Evolutionary conservation across 2,888 invertebrate species (phyloP), one percentile per base, ranked within the genome.

Genomic region (Bibio marci): DNA sequence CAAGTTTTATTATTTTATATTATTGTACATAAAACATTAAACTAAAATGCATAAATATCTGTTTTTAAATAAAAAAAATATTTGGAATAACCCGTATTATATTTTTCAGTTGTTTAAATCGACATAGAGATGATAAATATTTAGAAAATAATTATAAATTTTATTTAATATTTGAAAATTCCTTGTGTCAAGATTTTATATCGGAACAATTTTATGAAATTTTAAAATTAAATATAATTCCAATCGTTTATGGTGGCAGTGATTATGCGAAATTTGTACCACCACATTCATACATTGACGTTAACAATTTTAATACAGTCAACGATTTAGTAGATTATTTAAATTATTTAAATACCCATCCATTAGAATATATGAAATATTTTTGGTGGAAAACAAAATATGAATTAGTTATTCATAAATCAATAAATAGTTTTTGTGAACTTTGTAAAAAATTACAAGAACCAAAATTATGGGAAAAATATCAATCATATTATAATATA

Each of bases 371-470:
- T 57, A 66, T 68, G 46, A 65, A 70, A 46, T 78, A 75, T 50
- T 75, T 80, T 48, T 60, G 63, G 53, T 80, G 79, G 78, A 74
- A 73, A 46, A 64, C 64, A 12, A 47, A 54, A 40, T 69, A 68
- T 42, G 63, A 63, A 4, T 2, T 64, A 76, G 1, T 43, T 36
- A 3, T 15, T 10, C 37, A 19, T 6, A 19, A 12, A 19, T n/a
- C 8, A 10, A 18, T 49, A 52, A 2, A 8, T 6, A 53, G 54
- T 5, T 59, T 54, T 40, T 61, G 61, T 46, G 48, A 53, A 11
- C 49, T 59, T 13, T 59, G 59, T 35, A 50, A 49, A n/a, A 50
- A 49, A 12, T 45, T 60, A 22, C 34, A 34, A 4, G 19, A 19
- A 6, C 3, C 7, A n/a, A 18, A 12, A 5, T 43, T 42, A 11